These are phyloP conservation scores for Chloroceryle amazona DNA, from an alignment of 2,797 vertebrate species.

Conservation along the genomic window DNA sequence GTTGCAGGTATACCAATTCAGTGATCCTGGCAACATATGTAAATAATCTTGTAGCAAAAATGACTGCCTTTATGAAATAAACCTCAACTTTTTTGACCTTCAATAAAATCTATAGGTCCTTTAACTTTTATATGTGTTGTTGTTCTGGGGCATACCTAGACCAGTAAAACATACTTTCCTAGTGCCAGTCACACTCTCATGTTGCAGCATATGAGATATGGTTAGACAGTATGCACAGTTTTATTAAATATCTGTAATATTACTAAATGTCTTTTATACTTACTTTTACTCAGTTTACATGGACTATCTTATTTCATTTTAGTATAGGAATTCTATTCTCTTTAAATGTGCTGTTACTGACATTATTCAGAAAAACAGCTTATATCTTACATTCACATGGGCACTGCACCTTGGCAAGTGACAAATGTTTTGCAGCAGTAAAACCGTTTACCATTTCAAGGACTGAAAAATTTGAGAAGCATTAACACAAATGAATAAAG, in stretches of 20 bases:
- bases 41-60: background rate
- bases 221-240: background rate
- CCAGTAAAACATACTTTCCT: background rate
- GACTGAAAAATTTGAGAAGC: background rate
- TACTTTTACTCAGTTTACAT: background rate
- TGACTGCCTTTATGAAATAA: background rate
- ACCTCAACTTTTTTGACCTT: background rate
- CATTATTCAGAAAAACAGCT: background rate
- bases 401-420: background rate
- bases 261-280: background rate
- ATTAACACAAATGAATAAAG: background rate
- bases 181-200: background rate
- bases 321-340: background rate
- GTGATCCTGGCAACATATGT: background rate
- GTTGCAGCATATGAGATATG: background rate
- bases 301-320: background rate
- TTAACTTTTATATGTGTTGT: background rate
- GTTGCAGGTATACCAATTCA: background rate
- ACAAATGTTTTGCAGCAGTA: background rate
- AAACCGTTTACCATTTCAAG: background rate
- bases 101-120: background rate
- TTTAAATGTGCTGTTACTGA: background rate
- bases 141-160: background rate
- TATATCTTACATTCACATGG: background rate
- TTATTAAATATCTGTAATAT: background rate